Evolutionary conservation across 1,140 invertebrate genomes (phyloP).

Genomic region (Diachasma alloeum): DNA sequence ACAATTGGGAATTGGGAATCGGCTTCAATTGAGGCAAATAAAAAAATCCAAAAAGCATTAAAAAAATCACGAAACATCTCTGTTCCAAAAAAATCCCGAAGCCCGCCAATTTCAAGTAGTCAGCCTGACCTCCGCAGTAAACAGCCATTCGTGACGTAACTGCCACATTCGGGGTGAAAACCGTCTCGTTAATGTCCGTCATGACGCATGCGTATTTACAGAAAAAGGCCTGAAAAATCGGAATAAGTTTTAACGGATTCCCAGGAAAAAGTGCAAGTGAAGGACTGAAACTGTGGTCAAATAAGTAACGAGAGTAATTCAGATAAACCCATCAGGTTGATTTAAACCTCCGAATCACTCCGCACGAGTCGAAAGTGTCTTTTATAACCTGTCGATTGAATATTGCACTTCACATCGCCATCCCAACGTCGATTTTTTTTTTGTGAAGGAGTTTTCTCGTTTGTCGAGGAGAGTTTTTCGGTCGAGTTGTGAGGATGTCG

Average conservation of each 20-base stretch:
- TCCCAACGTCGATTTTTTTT: conserved; percentile 20
- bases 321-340: not conserved
- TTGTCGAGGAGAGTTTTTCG: conserved; percentile 18
- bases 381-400: conserved; percentile 32
- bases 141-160: conserved; percentile 45
- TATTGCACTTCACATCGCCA: conserved; percentile 9
- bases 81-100: not conserved
- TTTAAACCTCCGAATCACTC: not conserved
- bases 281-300: conserved; percentile 24
- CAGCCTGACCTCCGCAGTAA: conserved; percentile 42
- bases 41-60: too few relatives aligned
- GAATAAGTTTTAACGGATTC: conserved; percentile 56
- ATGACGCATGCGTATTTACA: conserved; percentile 59
- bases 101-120: conserved; percentile 31
- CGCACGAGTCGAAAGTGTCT: not conserved
- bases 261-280: conserved; percentile 43
- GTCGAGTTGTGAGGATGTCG: conserved; percentile 46
- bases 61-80: too few relatives aligned
- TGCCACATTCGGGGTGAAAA: conserved; percentile 2
- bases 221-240: conserved; percentile 41
- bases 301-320: conserved; percentile 20
- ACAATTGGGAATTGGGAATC: too few relatives aligned
- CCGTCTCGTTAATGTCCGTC: conserved; percentile 45
- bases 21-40: too few relatives aligned
- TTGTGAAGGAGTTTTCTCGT: not conserved